Conservation (phyloP, 1,140 invertebrate species). For the Trichoplusia ni region DNA sequence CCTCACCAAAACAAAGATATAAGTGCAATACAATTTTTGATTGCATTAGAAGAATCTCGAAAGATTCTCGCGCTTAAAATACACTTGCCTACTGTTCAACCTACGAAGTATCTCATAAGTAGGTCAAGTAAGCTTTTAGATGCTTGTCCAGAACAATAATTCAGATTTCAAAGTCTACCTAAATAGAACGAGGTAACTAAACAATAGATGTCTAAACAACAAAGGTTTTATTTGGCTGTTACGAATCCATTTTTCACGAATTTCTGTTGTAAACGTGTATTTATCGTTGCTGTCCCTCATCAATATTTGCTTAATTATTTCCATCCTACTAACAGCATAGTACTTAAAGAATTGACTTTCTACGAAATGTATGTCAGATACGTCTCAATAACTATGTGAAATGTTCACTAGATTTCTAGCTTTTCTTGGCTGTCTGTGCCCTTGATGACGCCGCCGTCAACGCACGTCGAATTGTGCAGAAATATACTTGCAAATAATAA, state of each 20-base stretch:
- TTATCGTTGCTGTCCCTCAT: not conserved
- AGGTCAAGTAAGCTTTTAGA: constrained; percentile 8
- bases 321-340: not conserved
- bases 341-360: constrained; percentile 11
- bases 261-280: too few species aligned
- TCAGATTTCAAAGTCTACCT: not conserved
- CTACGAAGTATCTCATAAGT: constrained; percentile 3
- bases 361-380: constrained; percentile 9
- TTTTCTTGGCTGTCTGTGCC: not conserved
- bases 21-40: too few species aligned
- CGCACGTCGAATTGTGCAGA: not conserved
- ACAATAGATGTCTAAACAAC: too few species aligned
- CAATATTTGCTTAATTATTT: not conserved
- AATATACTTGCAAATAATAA: not conserved
- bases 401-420: not conserved
- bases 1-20: too few species aligned
- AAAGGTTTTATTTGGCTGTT: too few species aligned
- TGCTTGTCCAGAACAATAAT: not conserved
- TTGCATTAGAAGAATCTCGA: too few species aligned
- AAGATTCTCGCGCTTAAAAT: too few species aligned
- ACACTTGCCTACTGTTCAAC: constrained; percentile 3
- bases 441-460: not conserved
- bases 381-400: constrained; percentile 2
- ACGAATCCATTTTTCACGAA: too few species aligned
- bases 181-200: constrained; percentile 1